These are phyloP conservation scores for Maniola jurtina DNA, from an alignment of 1,140 invertebrate genomes.

Conservation along the genomic window DNA sequence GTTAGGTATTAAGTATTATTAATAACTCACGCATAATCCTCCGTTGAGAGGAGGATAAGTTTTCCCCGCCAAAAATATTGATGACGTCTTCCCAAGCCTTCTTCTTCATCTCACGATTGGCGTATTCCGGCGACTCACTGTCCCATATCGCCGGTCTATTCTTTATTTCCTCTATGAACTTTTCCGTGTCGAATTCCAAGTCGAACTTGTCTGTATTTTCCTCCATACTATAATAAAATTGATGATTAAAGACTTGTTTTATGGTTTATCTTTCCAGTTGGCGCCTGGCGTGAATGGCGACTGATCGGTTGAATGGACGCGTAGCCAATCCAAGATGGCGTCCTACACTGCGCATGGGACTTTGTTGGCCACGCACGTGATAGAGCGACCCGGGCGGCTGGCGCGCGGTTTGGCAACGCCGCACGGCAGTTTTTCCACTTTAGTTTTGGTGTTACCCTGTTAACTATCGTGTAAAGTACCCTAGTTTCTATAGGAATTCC, in stretches of 20 bases:
- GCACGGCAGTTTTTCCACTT: background rate
- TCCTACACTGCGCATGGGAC: background rate
- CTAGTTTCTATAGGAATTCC: too few relatives aligned
- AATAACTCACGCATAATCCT: constrained; percentile 12
- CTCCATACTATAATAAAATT: background rate
- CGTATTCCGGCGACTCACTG: constrained; percentile 1
- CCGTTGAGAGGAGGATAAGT: constrained; percentile 1
- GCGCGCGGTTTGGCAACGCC: constrained; percentile 18
- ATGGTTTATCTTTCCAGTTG: background rate
- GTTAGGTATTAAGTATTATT: too few relatives aligned
- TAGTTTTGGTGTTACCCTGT: background rate
- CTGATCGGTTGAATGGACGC: constrained; percentile 13
- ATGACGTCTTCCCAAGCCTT: constrained; percentile 14
- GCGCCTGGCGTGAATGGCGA: background rate
- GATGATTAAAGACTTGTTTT: background rate
- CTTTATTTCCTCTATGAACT: constrained; percentile 19
- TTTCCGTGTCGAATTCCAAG: constrained; percentile 14
- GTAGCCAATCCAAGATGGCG: constrained; percentile 16
- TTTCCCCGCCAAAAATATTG: constrained; percentile 9
- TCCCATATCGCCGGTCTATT: constrained; percentile 17
- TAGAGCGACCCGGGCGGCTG: background rate
- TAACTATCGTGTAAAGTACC: too few relatives aligned
- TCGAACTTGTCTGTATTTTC: constrained; percentile 9
- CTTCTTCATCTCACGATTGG: constrained; percentile 10
- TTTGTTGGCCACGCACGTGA: background rate